Evolutionary conservation across 2,888 invertebrate genomes (phyloP).

Genomic region (Timema podura): DNA sequence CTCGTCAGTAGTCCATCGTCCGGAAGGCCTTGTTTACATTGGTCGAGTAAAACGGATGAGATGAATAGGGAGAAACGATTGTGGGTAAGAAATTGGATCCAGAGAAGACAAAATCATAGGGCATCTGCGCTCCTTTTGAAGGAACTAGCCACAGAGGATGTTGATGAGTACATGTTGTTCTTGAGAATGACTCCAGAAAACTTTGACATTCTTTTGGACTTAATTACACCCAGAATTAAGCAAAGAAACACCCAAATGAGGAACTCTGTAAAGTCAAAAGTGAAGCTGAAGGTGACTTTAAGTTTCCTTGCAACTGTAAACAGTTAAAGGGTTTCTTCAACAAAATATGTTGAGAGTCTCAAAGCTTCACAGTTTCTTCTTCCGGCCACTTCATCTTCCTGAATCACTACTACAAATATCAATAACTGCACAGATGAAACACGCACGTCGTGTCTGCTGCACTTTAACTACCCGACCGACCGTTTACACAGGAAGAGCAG

Average conservation of each 20-base stretch:
- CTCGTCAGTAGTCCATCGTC: too few relatives aligned
- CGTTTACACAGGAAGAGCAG: too few relatives aligned
- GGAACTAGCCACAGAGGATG: constrained; percentile 10
- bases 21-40: too few relatives aligned
- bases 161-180: constrained; percentile 1
- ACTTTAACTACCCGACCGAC: too few relatives aligned
- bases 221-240: background rate
- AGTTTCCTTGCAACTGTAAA: constrained; percentile 8
- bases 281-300: constrained; percentile 5
- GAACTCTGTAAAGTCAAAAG: background rate
- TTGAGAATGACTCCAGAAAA: constrained; percentile 1
- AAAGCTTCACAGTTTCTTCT: too few relatives aligned
- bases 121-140: background rate
- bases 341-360: constrained; percentile 4
- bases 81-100: constrained; percentile 6
- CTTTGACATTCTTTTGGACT: background rate
- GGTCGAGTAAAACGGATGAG: too few relatives aligned
- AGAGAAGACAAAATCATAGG: background rate
- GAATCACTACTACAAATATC: too few relatives aligned
- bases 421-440: too few relatives aligned
- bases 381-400: too few relatives aligned
- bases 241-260: background rate
- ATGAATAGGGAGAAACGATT: constrained; percentile 8
- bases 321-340: background rate
- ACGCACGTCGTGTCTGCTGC: too few relatives aligned